Percentiles rank a stretch among this genome's conserved stretches.
Evolutionary conservation across 2,888 invertebrate genomes (phyloP).

Genomic region (Aphodius sticticus): DNA sequence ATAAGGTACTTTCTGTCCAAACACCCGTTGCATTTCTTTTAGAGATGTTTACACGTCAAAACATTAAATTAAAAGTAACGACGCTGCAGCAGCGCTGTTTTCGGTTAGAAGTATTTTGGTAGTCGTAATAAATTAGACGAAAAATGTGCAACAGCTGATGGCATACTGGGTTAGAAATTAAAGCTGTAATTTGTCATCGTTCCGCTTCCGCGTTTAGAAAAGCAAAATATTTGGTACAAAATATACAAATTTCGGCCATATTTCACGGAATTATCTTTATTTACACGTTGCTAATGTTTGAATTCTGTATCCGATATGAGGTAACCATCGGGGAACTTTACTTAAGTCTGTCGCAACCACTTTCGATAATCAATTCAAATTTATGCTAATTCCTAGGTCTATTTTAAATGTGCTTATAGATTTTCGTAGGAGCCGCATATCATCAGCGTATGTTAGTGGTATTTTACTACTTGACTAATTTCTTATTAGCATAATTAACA

Average conservation of each 20-base stretch:
- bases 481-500: conserved; percentile 4
- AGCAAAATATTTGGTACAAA: not conserved
- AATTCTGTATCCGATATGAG: not conserved
- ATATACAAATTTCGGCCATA: not conserved
- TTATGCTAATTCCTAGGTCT: not conserved
- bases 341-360: not conserved
- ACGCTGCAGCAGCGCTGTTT: not conserved
- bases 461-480: not conserved
- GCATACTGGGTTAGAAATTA: not conserved
- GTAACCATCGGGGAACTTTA: not conserved
- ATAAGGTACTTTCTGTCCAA: too few species aligned
- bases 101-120: not conserved
- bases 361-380: not conserved
- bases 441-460: not conserved
- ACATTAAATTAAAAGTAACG: not conserved
- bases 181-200: conserved; percentile 4
- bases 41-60: not conserved
- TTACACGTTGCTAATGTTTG: not conserved
- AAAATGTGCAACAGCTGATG: not conserved
- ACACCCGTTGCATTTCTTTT: not conserved
- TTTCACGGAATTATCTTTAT: not conserved
- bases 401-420: not conserved
- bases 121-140: not conserved
- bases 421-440: not conserved
- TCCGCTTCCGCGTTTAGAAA: not conserved